Evolutionary conservation across 2,113 vertebrate genomes (phyloP).

Genomic region (Morone chrysops): DNA sequence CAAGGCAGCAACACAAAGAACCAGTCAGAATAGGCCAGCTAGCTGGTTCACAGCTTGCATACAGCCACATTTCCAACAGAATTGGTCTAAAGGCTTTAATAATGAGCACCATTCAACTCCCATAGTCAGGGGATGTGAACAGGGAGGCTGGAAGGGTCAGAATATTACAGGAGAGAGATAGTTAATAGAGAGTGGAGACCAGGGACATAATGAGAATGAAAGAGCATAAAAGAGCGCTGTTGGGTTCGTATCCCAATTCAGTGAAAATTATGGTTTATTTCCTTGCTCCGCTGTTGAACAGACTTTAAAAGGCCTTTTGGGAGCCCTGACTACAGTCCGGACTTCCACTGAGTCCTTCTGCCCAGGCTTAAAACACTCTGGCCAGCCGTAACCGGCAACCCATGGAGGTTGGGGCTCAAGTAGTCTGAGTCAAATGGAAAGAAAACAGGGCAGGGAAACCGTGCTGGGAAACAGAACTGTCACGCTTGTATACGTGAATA

Average conservation of each 20-base stretch:
- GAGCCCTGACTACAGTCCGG: conserved; percentile 27
- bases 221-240: conserved; percentile 56
- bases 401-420: conserved; percentile 32
- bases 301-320: conserved; percentile 45
- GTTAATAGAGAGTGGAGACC: conserved; percentile 36
- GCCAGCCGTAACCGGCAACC: conserved; percentile 34
- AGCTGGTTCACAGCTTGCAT: conserved; percentile 63
- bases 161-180: conserved; percentile 41
- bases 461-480: conserved; percentile 25
- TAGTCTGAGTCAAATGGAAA: conserved; percentile 39
- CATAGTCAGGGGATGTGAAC: conserved; percentile 48
- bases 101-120: conserved; percentile 65
- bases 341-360: conserved; percentile 42
- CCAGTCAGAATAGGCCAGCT: conserved; percentile 51
- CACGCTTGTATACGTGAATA: conserved; percentile 30
- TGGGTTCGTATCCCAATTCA: conserved; percentile 57
- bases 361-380: conserved; percentile 31
- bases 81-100: conserved; percentile 61
- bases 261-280: conserved; percentile 58
- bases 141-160: conserved; percentile 46
- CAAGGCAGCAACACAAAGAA: conserved; percentile 57
- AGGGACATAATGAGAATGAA: conserved; percentile 63
- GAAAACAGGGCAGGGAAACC: conserved; percentile 26
- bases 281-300: conserved; percentile 48
- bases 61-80: conserved; percentile 50